These are phyloP conservation scores for Lacerta viridis DNA, from an alignment of 2,797 vertebrate genomes.

Conservation along the genomic window DNA sequence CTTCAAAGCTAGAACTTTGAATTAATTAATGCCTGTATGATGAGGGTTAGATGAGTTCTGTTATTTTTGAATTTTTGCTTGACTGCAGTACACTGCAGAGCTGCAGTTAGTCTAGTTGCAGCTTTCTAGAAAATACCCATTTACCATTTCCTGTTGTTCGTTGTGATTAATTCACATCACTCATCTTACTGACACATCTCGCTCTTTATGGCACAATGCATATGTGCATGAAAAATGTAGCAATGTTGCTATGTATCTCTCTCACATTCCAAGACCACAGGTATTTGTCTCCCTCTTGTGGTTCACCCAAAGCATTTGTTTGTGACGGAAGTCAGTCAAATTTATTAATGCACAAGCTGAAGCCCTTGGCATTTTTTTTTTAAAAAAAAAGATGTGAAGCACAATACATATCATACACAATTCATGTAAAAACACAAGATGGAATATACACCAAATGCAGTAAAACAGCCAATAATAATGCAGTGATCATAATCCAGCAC, in stretches of 20 bases:
- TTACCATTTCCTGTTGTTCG: not conserved
- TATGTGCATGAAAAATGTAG: conserved; percentile 12
- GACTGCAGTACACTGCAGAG: not conserved
- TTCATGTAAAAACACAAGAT: not conserved
- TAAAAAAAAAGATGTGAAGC: not conserved
- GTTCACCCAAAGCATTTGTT: conserved; percentile 21
- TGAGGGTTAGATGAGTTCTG: not conserved
- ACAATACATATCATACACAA: not conserved
- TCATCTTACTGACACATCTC: not conserved
- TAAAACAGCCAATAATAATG: not conserved
- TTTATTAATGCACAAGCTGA: not conserved
- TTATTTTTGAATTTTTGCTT: not conserved
- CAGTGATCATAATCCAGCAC: not conserved
- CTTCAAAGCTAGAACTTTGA: not conserved
- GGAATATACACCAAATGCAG: not conserved
- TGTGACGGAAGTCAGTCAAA: not conserved
- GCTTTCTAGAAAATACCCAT: conserved; percentile 8
- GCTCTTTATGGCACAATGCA: conserved; percentile 3
- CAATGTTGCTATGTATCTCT: not conserved
- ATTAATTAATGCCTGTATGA: not conserved
- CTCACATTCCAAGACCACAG: conserved; percentile 2
- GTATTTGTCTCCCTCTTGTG: conserved; percentile 50
- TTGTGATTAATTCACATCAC: conserved; percentile 14
- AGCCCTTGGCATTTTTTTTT: not conserved
- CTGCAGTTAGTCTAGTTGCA: not conserved